Evolutionary conservation across 2,888 invertebrate genomes (phyloP), one percentile per base, ranked within the genome.

Genomic region (Pilophorus perplexus): DNA sequence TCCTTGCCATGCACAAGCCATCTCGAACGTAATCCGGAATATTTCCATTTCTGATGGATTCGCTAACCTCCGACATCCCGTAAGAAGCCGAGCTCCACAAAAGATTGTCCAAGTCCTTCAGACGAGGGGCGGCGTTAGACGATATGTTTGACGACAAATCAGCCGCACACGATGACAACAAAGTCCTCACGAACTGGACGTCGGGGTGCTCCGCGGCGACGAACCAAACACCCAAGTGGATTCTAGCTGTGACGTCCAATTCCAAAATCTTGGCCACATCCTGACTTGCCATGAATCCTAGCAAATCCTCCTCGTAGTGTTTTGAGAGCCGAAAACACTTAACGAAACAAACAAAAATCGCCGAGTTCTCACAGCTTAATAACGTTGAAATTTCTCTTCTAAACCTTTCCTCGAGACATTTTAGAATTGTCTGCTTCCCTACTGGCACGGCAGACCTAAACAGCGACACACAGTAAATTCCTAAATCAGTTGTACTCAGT

Each of bases 321-420:
- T 62, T 62, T 1, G 62, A 62, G 6, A 62, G 20, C 28, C 62
- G 18, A 3, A 62, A 62, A 46, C 62, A 62, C 18, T 62, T 62
- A 2, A 62, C 23, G 4, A 62, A 46, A 18, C 62, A 46, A 18
- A 62, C 48, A n/a, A 62, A 62, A 12, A 46, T 48, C 22, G 62
- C 44, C 10, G 42, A 42, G 12, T 33, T 33, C 12, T 6, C 33
- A 12, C 12, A 6, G 12, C 33, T 33, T n/a, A n/a, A n/a, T n/a
- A n/a, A n/a, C 8, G 55, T 1, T 2, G 40, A 40, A 6, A 59
- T 59, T 4, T 59, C 42, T 23, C 42, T 14, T 20, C 27, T 62
- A 23, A 62, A 27, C 6, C 62, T 25, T 5, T 33, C 33, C 12
- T 25, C 44, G 6, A 62, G 18, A 10, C 18, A 62, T 33, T 62